Base-by-base conservation (phyloP, 2,797 vertebrate species). In the Falco biarmicus region DNA sequence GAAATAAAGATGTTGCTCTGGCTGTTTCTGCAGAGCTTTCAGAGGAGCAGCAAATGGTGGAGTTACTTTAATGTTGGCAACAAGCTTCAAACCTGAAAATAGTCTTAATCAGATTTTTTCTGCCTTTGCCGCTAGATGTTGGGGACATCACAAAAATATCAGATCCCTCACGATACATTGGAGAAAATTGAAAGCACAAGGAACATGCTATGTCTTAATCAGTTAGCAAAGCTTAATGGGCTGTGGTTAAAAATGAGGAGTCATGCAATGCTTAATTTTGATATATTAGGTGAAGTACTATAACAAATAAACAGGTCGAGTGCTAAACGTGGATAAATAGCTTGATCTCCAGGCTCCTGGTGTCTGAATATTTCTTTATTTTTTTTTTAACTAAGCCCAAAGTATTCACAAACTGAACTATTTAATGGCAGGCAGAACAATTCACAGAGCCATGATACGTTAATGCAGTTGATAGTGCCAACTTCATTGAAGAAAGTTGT, bases 201-300 rank as follows among this genome's bases (percentile, higher is more conserved):
- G 85, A 94, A 85, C 74, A 79, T 28, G 29, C 70, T 93, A 77
- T 81, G 65, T 95, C 77, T 96, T 97, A 87, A 97, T 96, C 96
- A 93, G 91, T 51, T 82, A 87, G 83, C 63, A 59, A 75, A 74
- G 74, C 90, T 93, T 89, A 98, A 97, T 93, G 93, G 81, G 76
- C 91, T 96, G 76, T 84, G 87, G 63, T 96, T 93, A 95, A 96
- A 97, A 98, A 95, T 84, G 93, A 95, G 89, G 91, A 97, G 87
- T 82, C 64, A 51, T 83, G 82, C 68, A 47, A 96, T 69, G 89
- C 89, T 84, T 96, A 94, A 95, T 96, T 96, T 95, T 97, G 96
- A 97, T 96, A 51, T 96, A 97, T 97, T 97, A 96, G 93, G 88
- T 90, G 95, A 85, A 76, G 63, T 78, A 82, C 82, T 78, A 94